Evolutionary conservation across 1,140 invertebrate species (phyloP).

Genomic region (Orchesella cincta): DNA sequence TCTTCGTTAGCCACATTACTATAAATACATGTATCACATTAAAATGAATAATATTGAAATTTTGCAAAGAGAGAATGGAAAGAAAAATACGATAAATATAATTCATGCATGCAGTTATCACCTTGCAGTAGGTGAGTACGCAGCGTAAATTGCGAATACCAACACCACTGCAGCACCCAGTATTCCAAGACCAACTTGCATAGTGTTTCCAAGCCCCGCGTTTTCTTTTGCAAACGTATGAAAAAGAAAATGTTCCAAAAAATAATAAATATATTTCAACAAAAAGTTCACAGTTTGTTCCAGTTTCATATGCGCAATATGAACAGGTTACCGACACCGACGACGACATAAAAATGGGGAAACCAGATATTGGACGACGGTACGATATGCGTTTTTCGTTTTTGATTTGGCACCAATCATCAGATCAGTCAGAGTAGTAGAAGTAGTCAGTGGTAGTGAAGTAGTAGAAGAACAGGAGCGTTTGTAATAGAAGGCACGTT

Average conservation of each 20-base stretch:
- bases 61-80: not conserved
- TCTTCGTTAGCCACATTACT: conserved; percentile 3
- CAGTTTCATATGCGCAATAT: too few species aligned
- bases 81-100: not conserved
- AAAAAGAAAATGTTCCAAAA: too few species aligned
- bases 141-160: conserved; percentile 23
- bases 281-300: too few species aligned
- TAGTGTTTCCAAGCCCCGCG: not conserved
- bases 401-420: not conserved
- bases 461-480: not conserved
- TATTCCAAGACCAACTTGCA: conserved; percentile 9
- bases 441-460: not conserved
- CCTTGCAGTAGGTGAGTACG: conserved; percentile 17
- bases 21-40: not conserved
- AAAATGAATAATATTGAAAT: not conserved
- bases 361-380: too few species aligned
- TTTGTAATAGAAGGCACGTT: conserved; percentile 18
- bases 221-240: not conserved
- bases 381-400: too few species aligned
- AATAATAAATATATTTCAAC: too few species aligned
- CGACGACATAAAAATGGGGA: too few species aligned
- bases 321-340: too few species aligned
- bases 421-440: not conserved
- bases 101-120: conserved; percentile 17
- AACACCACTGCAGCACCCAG: conserved; percentile 13